Percentiles rank a stretch among this genome's conserved stretches.
Evolutionary conservation across 2,888 invertebrate genomes (phyloP).

Genomic region (Melieria crassipennis): DNA sequence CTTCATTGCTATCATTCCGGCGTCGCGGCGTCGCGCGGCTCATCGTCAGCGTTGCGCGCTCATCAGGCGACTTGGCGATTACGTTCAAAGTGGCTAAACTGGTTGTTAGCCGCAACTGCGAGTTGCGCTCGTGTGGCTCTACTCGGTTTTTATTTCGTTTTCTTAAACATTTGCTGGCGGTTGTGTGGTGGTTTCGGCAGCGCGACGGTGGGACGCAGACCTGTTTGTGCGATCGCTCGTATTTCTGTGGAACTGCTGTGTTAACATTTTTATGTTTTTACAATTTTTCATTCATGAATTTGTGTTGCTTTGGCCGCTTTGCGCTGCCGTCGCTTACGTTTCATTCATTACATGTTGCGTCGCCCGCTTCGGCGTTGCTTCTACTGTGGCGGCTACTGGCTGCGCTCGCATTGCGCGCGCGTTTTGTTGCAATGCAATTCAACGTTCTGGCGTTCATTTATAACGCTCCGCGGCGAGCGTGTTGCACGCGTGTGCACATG

Average conservation of each 20-base stretch:
- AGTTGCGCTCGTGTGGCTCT: neutral
- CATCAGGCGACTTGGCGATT: slow-evolving; percentile 12
- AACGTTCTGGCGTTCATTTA: too few relatives aligned
- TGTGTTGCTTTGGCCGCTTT: slow-evolving; percentile 13
- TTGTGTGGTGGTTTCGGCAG: neutral
- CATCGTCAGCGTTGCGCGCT: too few relatives aligned
- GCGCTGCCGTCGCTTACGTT: slow-evolving; percentile 14
- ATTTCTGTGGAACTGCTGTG: slow-evolving; percentile 50
- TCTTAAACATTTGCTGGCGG: slow-evolving; percentile 7
- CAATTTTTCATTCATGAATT: slow-evolving; percentile 45
- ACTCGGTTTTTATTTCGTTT: too few relatives aligned
- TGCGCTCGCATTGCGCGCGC: neutral
- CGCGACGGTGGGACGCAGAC: neutral
- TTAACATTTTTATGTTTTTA: slow-evolving; percentile 44
- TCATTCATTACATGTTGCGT: slow-evolving; percentile 7
- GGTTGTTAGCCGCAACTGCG: slow-evolving; percentile 27
- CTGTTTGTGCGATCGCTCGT: slow-evolving; percentile 20
- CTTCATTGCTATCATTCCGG: too few relatives aligned
- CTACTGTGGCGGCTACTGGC: neutral
- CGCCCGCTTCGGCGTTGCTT: slow-evolving; percentile 10
- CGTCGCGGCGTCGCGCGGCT: too few relatives aligned
- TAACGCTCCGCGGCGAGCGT: too few relatives aligned
- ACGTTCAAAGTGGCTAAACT: slow-evolving; percentile 35
- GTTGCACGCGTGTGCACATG: too few relatives aligned
- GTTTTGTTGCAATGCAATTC: neutral